Conservation (phyloP, 2,113 vertebrate genomes). For the Rousettus leschenaultii region DNA sequence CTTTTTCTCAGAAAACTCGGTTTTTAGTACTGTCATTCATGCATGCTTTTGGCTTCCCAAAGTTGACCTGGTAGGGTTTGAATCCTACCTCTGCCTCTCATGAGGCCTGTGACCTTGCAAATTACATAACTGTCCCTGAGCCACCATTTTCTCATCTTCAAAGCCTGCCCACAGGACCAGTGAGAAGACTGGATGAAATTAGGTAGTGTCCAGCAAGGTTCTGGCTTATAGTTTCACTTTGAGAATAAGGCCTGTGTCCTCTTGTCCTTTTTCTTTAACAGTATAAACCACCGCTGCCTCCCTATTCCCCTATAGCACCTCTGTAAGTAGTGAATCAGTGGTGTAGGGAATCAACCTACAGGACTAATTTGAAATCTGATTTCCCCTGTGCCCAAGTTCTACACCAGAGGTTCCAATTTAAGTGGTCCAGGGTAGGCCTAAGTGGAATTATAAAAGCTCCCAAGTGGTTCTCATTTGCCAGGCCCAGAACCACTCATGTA, state of each 20-base stretch:
- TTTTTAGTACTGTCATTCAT: neutral
- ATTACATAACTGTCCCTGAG: neutral
- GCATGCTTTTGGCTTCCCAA: neutral
- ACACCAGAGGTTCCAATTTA: neutral
- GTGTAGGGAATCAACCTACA: neutral
- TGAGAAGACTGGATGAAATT: neutral
- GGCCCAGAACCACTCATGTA: neutral
- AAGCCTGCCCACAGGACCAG: neutral
- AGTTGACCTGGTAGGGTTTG: neutral
- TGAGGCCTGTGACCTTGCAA: neutral
- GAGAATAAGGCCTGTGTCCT: neutral
- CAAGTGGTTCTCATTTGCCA: neutral
- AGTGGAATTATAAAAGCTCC: neutral
- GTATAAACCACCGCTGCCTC: neutral
- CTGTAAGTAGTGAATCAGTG: neutral
- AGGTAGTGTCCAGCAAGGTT: neutral
- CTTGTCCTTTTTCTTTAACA: neutral
- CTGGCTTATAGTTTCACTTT: neutral
- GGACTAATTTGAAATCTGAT: neutral
- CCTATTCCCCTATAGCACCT: neutral
- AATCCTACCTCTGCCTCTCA: neutral
- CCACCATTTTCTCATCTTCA: neutral
- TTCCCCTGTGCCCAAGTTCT: neutral
- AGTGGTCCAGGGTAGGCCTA: neutral
- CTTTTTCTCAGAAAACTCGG: rapidly evolving